Evolutionary conservation across 1,140 invertebrate genomes (phyloP).

Genomic region (Araneus ventricosus): DNA sequence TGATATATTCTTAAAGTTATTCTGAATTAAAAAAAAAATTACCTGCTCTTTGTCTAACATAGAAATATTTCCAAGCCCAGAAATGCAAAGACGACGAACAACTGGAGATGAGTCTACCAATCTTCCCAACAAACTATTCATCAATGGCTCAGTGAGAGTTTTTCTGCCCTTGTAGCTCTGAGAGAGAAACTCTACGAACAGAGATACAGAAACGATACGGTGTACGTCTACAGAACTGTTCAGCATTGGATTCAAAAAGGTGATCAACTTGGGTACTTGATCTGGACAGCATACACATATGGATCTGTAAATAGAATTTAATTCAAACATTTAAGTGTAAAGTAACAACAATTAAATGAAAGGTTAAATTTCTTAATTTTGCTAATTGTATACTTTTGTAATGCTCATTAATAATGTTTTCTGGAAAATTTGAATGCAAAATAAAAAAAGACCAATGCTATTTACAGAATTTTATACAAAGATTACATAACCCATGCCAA

Average conservation of each 20-base stretch:
- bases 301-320: conserved; percentile 28
- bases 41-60: conserved; percentile 80
- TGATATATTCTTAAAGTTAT: background rate
- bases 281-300: conserved; percentile 77
- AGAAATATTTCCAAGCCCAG: conserved; percentile 83
- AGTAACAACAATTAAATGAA: background rate
- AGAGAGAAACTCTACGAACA: conserved; percentile 79
- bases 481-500: no score
- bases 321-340: background rate
- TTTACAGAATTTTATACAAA: no score
- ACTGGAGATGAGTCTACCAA: conserved; percentile 83
- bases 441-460: no score
- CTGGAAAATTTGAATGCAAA: no score
- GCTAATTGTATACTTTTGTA: no score
- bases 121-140: conserved; percentile 83
- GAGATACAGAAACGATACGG: conserved; percentile 62
- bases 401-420: no score
- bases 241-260: conserved; percentile 76
- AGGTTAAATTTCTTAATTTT: background rate
- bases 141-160: conserved; percentile 83
- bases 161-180: conserved; percentile 80
- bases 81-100: conserved; percentile 84
- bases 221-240: conserved; percentile 66
- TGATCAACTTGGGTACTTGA: conserved; percentile 85
- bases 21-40: conserved; percentile 50